phyloP scores from a whole-genome alignment of 1,140 invertebrate genomes.

The Aphaenogaster ashmeadi region DNA sequence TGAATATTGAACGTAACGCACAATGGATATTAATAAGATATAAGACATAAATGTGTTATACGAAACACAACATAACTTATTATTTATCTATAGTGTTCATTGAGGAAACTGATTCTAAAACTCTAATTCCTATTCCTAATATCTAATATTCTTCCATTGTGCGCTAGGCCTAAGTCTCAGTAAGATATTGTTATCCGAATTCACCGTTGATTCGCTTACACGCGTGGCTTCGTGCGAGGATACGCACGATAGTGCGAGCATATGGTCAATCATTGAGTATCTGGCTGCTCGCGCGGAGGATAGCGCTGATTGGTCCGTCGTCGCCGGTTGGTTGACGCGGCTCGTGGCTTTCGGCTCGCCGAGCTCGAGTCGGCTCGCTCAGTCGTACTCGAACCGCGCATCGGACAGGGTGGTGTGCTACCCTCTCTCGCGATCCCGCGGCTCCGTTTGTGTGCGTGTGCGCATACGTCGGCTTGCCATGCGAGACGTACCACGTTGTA shows the following conservation, averaged over 20 bases:
- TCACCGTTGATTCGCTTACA: neutral
- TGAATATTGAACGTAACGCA: too few relatives aligned
- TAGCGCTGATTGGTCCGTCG: slow-evolving; percentile 81
- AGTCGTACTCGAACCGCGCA: slow-evolving; percentile 86
- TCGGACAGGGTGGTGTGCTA: slow-evolving; percentile 79
- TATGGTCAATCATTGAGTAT: slow-evolving; percentile 82
- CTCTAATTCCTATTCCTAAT: too few relatives aligned
- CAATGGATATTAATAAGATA: too few relatives aligned
- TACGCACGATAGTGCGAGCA: slow-evolving; percentile 58
- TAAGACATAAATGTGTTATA: too few relatives aligned
- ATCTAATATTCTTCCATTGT: too few relatives aligned
- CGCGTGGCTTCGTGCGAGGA: neutral
- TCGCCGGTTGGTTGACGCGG: slow-evolving; percentile 79
- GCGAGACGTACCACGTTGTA: slow-evolving; percentile 67
- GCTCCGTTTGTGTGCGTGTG: slow-evolving; percentile 74
- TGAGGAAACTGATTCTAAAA: too few relatives aligned
- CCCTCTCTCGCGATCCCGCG: slow-evolving; percentile 60
- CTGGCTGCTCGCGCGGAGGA: slow-evolving; percentile 78
- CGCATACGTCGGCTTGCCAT: slow-evolving; percentile 56
- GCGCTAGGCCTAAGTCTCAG: neutral
- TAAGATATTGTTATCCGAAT: neutral
- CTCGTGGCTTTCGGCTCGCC: slow-evolving; percentile 79
- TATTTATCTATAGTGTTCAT: too few relatives aligned
- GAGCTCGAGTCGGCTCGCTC: slow-evolving; percentile 77
- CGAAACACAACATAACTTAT: too few relatives aligned